A percentile compares a stretch with the other conserved stretches of the same genome.
These are phyloP conservation scores for Diarsia mendica DNA, from an alignment of 2,888 invertebrate genomes.

Conservation along the genomic window DNA sequence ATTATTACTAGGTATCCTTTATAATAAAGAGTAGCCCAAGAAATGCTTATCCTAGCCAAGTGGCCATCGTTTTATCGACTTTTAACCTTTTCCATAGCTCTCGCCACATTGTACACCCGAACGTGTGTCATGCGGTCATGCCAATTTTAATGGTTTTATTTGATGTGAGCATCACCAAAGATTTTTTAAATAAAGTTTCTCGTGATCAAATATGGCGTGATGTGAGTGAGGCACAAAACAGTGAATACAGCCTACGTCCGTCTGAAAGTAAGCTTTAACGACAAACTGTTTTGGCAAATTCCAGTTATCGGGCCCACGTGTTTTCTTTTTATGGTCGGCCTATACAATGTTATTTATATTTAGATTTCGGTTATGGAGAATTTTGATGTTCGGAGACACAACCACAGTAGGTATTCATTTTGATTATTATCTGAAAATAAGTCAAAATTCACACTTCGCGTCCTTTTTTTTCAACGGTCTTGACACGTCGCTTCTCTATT, in stretches of 20 bases:
- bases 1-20: too few species aligned
- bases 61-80: too few species aligned
- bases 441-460: not conserved
- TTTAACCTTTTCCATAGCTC: too few species aligned
- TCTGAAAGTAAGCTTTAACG: constrained; percentile 52
- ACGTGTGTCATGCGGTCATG: not conserved
- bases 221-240: constrained; percentile 42
- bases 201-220: constrained; percentile 43
- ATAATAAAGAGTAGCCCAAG: too few species aligned
- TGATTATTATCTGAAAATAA: not conserved
- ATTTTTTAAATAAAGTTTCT: constrained; percentile 25
- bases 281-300: constrained; percentile 62
- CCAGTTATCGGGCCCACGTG: constrained; percentile 60
- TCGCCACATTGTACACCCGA: not conserved
- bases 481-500: constrained; percentile 50
- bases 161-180: constrained; percentile 3
- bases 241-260: constrained; percentile 59
- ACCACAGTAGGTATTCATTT: constrained; percentile 1
- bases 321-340: constrained; percentile 51
- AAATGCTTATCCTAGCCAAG: too few species aligned
- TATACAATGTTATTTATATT: constrained; percentile 49
- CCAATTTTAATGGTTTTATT: not conserved
- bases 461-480: constrained; percentile 30
- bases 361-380: constrained; percentile 37
- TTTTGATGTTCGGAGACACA: constrained; percentile 8